Conservation (phyloP, 2,888 invertebrate species). For the Glaucopsyche alexis region DNA sequence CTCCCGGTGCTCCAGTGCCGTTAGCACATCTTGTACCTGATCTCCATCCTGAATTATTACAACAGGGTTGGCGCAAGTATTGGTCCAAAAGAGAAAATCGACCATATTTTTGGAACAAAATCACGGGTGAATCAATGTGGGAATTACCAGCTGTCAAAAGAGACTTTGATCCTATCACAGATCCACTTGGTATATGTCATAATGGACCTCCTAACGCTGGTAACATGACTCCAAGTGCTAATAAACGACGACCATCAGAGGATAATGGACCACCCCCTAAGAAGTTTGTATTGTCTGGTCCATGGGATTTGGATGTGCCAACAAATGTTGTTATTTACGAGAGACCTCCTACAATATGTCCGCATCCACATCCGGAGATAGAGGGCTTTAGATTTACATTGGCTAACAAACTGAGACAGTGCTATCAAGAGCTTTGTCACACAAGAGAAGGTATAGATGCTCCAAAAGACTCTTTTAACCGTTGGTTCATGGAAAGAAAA, state of each 20-base stretch:
- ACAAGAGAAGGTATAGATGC: constrained; percentile 96
- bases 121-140: constrained; percentile 98
- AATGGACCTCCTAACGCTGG: constrained; percentile 68
- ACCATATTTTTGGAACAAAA: constrained; percentile 98
- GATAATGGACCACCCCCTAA: constrained; percentile 90
- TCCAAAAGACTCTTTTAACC: constrained; percentile 96
- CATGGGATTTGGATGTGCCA: constrained; percentile 96
- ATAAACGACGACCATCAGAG: constrained; percentile 89
- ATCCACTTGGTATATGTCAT: constrained; percentile 91
- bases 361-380: constrained; percentile 96
- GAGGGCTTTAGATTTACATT: constrained; percentile 92
- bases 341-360: constrained; percentile 89
- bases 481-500: constrained; percentile 98
- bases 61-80: constrained; percentile 97
- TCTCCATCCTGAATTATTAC: constrained; percentile 76
- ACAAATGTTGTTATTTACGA: constrained; percentile 96
- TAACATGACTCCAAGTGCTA: constrained; percentile 77
- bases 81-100: constrained; percentile 98
- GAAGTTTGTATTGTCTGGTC: constrained; percentile 92
- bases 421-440: constrained; percentile 96
- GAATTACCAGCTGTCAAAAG: constrained; percentile 92
- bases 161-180: constrained; percentile 94
- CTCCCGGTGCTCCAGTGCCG: constrained; percentile 80
- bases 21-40: constrained; percentile 71
- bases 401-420: constrained; percentile 90